Conservation (phyloP, 2,797 vertebrate genomes). For the Phoxinus dragarum region DNA sequence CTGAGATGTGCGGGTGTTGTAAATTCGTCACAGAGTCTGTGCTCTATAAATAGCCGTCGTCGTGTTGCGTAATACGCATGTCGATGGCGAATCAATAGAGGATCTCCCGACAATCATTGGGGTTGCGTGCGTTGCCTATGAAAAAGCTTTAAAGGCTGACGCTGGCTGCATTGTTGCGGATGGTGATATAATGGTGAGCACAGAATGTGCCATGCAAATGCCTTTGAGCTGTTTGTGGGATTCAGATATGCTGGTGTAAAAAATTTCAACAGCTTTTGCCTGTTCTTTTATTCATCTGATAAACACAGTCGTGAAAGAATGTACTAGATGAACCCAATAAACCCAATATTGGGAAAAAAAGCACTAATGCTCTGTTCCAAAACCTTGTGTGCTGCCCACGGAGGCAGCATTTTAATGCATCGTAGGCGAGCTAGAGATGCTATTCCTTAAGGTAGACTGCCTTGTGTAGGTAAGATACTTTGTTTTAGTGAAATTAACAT, state of each 20-base stretch:
- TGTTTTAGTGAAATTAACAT: background rate
- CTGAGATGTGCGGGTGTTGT: constrained; percentile 39
- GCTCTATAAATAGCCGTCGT: constrained; percentile 53
- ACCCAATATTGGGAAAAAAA: background rate
- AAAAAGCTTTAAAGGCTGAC: constrained; percentile 15
- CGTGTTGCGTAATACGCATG: constrained; percentile 53
- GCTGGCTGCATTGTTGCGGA: constrained; percentile 3
- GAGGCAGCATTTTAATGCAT: constrained; percentile 22
- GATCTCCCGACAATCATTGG: constrained; percentile 38
- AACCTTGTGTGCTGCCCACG: constrained; percentile 17
- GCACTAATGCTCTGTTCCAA: background rate
- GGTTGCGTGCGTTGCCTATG: constrained; percentile 24
- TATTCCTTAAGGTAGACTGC: constrained; percentile 7
- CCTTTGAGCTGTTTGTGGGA: constrained; percentile 20
- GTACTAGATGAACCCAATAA: constrained; percentile 7
- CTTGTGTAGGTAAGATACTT: background rate
- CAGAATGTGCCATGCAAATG: constrained; percentile 13
- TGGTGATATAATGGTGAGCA: background rate
- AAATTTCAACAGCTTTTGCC: background rate
- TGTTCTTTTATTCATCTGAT: constrained; percentile 28
- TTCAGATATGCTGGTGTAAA: constrained; percentile 2
- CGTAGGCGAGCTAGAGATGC: constrained; percentile 17
- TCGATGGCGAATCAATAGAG: constrained; percentile 50
- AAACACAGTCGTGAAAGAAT: constrained; percentile 13
- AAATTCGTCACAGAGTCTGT: constrained; percentile 39